Base-by-base conservation (phyloP, 2,888 invertebrate species). In the Oscheius onirici region DNA sequence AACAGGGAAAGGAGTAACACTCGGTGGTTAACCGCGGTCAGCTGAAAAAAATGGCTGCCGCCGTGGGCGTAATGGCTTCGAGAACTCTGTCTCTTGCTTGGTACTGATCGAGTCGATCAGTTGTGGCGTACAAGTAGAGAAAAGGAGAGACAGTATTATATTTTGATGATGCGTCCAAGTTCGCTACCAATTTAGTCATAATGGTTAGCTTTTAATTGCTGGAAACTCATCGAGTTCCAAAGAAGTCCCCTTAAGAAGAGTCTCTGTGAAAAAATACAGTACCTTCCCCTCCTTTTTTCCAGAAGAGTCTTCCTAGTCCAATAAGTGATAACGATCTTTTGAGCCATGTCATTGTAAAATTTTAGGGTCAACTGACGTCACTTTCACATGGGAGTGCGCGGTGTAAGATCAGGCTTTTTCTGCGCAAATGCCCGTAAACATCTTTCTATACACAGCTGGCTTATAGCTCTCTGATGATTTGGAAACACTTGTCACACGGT, bases 401-500 rank as follows among this genome's bases (percentile, higher is more conserved):
- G 52, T 46, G 46, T 46, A 20, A 20, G 26, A 22, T 52, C 1
- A 5, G n/a, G 3, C 34, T 34, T 8, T 34, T 34, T 8, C 8
- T 34, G 34, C 34, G 52, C 52, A 22, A 6, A 52, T n/a, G n/a
- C 52, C 52, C 52, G 52, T 52, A 52, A 52, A 52, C 52, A 52
- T 46, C 20, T 3, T 3, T 3, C 46, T 10, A 5, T 34, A 46
- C 46, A 46, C 46, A 46, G 20, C 52, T 52, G 52, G 20, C 24
- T 13, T 22, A 20, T n/a, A 24, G 52, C 52, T 34, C 34, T 0
- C 34, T 34, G 34, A 41, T 58, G 17, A 34, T 20, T 41, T 41
- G 20, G 43, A 58, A 58, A 58, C 58, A 58, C 41, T 58, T 58
- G 58, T 58, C 43, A n/a, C 52, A 55, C 10, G 34, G 34, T n/a